These are phyloP conservation scores for Rhinoraja longicauda DNA, from an alignment of 2,797 vertebrate genomes.

Conservation along the genomic window DNA sequence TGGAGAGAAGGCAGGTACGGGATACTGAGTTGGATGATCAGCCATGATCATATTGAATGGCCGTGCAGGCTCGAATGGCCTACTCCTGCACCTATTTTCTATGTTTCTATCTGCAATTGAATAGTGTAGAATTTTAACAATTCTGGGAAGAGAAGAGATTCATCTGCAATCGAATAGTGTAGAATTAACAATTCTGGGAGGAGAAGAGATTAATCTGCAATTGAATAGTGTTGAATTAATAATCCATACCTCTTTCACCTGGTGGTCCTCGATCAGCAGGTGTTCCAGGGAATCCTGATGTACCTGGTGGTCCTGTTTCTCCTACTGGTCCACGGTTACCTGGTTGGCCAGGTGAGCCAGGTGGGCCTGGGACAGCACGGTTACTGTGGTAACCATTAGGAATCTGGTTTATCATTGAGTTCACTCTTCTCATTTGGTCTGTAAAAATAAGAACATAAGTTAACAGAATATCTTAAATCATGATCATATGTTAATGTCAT, in stretches of 20 bases:
- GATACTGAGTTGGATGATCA: no score
- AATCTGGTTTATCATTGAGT: constrained; percentile 87
- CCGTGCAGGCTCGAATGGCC: no score
- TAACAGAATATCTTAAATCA: constrained; percentile 37
- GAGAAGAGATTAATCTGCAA: no score
- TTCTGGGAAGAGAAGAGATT: no score
- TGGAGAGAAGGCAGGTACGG: no score
- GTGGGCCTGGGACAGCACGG: constrained; percentile 76
- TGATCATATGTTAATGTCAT: background rate
- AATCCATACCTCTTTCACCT: constrained; percentile 77
- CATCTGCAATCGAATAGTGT: no score
- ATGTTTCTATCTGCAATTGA: no score
- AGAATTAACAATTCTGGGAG: no score
- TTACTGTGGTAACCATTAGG: constrained; percentile 78
- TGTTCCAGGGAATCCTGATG: constrained; percentile 81
- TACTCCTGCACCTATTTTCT: no score
- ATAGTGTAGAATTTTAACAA: no score
- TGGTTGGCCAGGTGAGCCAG: constrained; percentile 71
- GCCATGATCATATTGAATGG: no score
- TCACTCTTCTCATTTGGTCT: constrained; percentile 92
- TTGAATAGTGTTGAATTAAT: background rate
- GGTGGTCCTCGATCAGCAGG: constrained; percentile 75
- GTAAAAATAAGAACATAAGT: constrained; percentile 36
- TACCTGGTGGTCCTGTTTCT: constrained; percentile 77
- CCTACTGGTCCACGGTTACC: constrained; percentile 74